These are phyloP conservation scores for Alloscopus bannaensis DNA, from an alignment of 2,888 invertebrate species.

Conservation along the genomic window DNA sequence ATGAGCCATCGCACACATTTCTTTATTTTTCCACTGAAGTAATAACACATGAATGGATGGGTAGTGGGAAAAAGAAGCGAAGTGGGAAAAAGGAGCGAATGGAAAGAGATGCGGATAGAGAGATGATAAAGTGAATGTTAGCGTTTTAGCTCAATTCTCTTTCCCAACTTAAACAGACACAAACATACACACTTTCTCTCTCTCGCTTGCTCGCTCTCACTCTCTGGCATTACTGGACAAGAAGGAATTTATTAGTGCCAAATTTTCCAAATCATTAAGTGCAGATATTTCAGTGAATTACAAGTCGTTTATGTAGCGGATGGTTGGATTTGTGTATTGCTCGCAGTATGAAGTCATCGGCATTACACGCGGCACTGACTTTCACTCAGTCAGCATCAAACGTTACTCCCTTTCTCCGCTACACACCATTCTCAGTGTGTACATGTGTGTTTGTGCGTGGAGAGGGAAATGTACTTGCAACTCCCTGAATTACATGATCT, in stretches of 20 bases:
- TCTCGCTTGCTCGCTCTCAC: too few relatives aligned
- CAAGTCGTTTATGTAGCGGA: constrained; percentile 74
- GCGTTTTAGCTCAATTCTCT: constrained; percentile 19
- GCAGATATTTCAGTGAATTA: constrained; percentile 74
- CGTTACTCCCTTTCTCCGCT: constrained; percentile 16
- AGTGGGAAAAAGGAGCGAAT: constrained; percentile 40
- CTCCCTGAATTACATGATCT: constrained; percentile 27
- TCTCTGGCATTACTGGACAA: constrained; percentile 63
- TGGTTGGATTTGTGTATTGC: constrained; percentile 72
- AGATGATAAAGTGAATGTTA: constrained; percentile 50
- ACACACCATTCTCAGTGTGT: too few relatives aligned
- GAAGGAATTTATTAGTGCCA: constrained; percentile 74
- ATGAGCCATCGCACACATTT: constrained; percentile 62
- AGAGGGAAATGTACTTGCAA: constrained; percentile 43
- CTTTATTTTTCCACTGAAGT: constrained; percentile 49
- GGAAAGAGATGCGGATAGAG: constrained; percentile 38
- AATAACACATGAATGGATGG: constrained; percentile 54
- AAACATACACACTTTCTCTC: too few relatives aligned
- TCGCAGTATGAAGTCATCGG: constrained; percentile 73
- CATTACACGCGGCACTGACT: constrained; percentile 74
- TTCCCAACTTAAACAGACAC: too few relatives aligned
- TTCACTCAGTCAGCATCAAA: constrained; percentile 73
- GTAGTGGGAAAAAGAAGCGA: constrained; percentile 45
- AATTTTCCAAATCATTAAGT: constrained; percentile 74
- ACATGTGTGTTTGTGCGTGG: constrained; percentile 12